Evolutionary conservation across 2,888 invertebrate genomes (phyloP), one percentile per base, ranked within the genome.

Genomic region (Platynereis dumerilii): DNA sequence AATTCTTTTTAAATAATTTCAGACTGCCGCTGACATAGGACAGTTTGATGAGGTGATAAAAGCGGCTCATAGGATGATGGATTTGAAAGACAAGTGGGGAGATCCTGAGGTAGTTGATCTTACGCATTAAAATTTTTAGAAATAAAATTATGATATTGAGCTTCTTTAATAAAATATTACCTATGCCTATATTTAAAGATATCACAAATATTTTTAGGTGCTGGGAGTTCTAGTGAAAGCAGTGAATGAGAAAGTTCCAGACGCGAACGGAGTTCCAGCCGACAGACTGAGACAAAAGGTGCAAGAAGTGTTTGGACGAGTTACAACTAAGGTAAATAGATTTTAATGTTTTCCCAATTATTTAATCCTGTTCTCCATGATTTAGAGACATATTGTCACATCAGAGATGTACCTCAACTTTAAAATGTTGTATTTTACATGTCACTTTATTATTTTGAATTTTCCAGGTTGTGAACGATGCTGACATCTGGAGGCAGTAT

Each of bases 1-100:
- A n/a, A n/a, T n/a, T n/a, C 55, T 27, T n/a, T 24, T 24, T 55
- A 7, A 12, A 24, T 60, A 10, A 12, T 24, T 61, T 64, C 85
- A 92, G 75, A 81, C 83, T 28, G 92, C 93, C 17, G 89, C 91
- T 71, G 96, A 96, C 80, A 90, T 93, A 17, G 91, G 91, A 0
- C 90, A 93, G 79, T 92, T 93, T 82, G 89, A 91, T 61, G 94
- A 96, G 82, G 87, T 91, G 2, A 89, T 97, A 65, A 89, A 90
- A 67, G 91, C 94, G 0, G 92, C 92, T 79, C 91, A 94, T 82
- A 89, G 94, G 26, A 85, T 97, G 56, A 85, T 95, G 39, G 96
- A 97, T 79, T 84, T 97, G n/a, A 90, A 89, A 82, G 77, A 78
- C 7, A 71, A 68, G 22, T 54, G 66, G 27, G 55, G 24, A 2